These are phyloP conservation scores for Brachyhypopomus gauderio DNA, from an alignment of 2,113 vertebrate species.

Conservation along the genomic window DNA sequence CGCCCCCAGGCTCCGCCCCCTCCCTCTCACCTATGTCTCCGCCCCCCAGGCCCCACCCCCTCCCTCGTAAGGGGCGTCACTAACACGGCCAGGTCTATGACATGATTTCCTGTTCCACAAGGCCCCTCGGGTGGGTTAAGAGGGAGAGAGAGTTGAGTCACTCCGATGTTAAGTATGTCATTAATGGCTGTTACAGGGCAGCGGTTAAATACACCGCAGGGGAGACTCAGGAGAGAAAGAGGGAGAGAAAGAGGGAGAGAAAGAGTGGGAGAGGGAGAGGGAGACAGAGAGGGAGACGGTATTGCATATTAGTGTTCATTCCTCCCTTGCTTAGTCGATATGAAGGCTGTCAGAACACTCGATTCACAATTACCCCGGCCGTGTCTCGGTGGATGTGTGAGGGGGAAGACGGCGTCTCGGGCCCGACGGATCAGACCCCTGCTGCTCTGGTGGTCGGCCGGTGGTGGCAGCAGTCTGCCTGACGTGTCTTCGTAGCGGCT, in stretches of 20 bases:
- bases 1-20: too few species aligned
- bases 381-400: conserved; percentile 20
- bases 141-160: conserved; percentile 62
- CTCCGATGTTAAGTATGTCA: conserved; percentile 66
- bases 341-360: conserved; percentile 42
- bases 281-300: conserved; percentile 33
- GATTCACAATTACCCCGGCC: conserved; percentile 46
- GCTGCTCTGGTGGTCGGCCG: not conserved
- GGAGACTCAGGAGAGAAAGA: conserved; percentile 22
- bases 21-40: too few species aligned
- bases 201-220: conserved; percentile 53
- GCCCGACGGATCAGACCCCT: not conserved
- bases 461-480: too few species aligned
- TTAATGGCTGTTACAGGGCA: conserved; percentile 64
- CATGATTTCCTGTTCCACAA: conserved; percentile 64
- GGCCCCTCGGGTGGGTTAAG: conserved; percentile 65
- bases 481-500: too few species aligned
- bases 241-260: conserved; percentile 18
- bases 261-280: not conserved
- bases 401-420: not conserved
- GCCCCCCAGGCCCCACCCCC: too few species aligned
- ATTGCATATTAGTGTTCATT: conserved; percentile 35
- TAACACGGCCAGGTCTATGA: conserved; percentile 64
- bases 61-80: conserved; percentile 60
- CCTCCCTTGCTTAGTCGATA: conserved; percentile 30